Conservation (phyloP, 2,797 vertebrate species). For the Ceryle rudis region DNA sequence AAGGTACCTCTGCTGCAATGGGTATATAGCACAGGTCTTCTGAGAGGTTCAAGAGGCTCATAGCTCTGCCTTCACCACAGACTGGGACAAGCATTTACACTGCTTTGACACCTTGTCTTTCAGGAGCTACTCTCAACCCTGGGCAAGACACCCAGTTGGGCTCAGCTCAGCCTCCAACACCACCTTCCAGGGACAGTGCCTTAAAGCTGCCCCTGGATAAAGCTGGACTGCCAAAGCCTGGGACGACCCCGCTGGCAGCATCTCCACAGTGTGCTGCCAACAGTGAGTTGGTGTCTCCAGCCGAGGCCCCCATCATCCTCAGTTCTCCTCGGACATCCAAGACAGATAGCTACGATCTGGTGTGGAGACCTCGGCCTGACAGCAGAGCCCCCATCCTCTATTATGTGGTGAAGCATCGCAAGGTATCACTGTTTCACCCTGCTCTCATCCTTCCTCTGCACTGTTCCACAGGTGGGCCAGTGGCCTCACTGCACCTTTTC, state of each 20-base stretch:
- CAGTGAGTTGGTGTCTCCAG: conserved; percentile 80
- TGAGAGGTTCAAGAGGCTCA: background rate
- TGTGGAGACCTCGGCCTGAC: conserved; percentile 92
- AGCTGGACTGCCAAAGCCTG: conserved; percentile 74
- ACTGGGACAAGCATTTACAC: background rate
- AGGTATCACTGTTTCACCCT: conserved; percentile 78
- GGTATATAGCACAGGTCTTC: background rate
- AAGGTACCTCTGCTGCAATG: background rate
- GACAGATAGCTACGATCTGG: conserved; percentile 92
- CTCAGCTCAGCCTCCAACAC: background rate
- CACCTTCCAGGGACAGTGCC: conserved; percentile 78
- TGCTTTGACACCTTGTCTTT: background rate
- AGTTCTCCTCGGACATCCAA: conserved; percentile 94
- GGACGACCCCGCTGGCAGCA: conserved; percentile 55
- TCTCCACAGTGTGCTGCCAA: conserved; percentile 83
- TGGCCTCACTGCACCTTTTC: background rate
- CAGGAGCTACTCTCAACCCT: conserved; percentile 66
- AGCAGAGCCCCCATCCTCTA: conserved; percentile 86
- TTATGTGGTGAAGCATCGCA: conserved; percentile 94
- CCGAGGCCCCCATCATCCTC: conserved; percentile 93
- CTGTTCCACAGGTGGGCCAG: fast-evolving
- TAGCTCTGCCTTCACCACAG: background rate
- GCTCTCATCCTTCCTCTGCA: background rate
- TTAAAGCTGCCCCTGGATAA: conserved; percentile 75
- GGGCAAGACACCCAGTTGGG: background rate